Evolutionary conservation across 1,140 invertebrate species (phyloP).

Genomic region (Hirudo medicinalis): DNA sequence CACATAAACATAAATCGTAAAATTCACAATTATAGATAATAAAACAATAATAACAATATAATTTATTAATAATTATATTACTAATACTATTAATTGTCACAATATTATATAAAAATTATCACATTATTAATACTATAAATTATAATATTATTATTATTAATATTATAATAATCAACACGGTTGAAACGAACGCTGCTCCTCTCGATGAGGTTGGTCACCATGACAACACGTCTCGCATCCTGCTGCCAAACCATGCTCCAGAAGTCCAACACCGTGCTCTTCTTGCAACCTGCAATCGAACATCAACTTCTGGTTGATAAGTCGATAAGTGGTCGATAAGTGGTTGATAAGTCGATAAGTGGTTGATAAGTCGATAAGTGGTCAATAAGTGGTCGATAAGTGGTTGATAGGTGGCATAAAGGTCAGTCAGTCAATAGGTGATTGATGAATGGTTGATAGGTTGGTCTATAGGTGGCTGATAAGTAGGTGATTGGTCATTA

Average conservation of each 20-base stretch:
- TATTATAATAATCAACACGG: not conserved
- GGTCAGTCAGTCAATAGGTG: too few relatives aligned
- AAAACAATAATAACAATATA: too few relatives aligned
- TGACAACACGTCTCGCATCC: conserved; percentile 25
- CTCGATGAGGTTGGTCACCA: conserved; percentile 28
- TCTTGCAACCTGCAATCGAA: conserved; percentile 23
- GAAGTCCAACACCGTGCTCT: conserved; percentile 30
- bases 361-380: not conserved
- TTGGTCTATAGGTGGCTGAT: not conserved
- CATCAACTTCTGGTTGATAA: too few relatives aligned
- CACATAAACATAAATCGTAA: too few relatives aligned
- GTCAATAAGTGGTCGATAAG: not conserved
- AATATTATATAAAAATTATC: too few relatives aligned
- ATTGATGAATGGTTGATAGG: not conserved
- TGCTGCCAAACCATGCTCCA: conserved; percentile 30
- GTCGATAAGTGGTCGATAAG: not conserved
- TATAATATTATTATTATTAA: not conserved
- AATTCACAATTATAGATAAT: too few relatives aligned
- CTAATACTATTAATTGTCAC: too few relatives aligned
- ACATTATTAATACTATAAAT: not conserved
- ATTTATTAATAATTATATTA: not conserved
- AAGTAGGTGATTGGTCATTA: too few relatives aligned
- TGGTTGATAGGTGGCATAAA: not conserved
- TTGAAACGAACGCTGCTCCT: conserved; percentile 25
- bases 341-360: not conserved